Conservation (phyloP, 2,113 vertebrate genomes). For the Cyphomyrus plagiostoma region DNA sequence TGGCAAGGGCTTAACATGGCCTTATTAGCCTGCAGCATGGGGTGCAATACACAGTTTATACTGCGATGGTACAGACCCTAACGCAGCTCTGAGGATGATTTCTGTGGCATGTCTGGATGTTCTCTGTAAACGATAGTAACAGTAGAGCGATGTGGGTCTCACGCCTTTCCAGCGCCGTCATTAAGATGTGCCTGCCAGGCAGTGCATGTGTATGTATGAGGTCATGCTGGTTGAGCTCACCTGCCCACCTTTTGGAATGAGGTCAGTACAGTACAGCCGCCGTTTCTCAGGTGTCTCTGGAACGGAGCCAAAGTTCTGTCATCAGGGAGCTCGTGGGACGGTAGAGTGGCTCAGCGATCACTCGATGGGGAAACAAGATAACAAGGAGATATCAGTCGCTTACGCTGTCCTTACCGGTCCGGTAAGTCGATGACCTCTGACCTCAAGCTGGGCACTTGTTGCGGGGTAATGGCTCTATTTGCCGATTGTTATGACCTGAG, state of each 20-base stretch:
- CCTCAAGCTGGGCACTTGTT: background rate
- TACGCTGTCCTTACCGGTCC: background rate
- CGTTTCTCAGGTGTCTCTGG: constrained; percentile 11
- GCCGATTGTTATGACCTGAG: background rate
- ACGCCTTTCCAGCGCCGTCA: background rate
- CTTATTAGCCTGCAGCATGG: background rate
- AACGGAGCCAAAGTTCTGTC: background rate
- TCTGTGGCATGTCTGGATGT: background rate
- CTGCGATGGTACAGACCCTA: background rate
- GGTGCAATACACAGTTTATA: background rate
- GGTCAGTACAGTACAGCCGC: background rate
- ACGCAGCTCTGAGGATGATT: background rate
- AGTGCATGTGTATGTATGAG: background rate
- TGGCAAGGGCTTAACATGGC: background rate
- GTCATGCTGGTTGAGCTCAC: constrained; percentile 4
- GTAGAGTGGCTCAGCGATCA: background rate
- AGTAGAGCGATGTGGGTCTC: background rate
- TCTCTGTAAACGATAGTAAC: background rate
- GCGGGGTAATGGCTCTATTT: background rate
- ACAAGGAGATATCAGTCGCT: background rate
- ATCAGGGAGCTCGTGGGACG: background rate
- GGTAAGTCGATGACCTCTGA: background rate
- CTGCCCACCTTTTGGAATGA: background rate
- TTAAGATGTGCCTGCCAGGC: background rate
- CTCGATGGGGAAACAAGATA: background rate